These are phyloP conservation scores for Serripes groenlandicus DNA, from an alignment of 2,888 invertebrate species.

Conservation along the genomic window DNA sequence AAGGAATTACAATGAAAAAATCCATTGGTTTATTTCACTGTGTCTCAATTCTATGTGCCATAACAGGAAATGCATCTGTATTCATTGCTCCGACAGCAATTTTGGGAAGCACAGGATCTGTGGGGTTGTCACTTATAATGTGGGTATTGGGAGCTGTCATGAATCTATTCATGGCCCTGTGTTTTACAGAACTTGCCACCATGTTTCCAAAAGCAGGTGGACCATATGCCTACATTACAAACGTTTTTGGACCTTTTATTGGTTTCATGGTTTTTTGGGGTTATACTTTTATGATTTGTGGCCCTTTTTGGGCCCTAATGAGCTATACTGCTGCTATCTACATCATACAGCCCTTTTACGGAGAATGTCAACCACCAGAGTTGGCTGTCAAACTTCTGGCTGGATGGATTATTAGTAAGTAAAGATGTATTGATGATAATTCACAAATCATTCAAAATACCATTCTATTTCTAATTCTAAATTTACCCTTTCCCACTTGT, in stretches of 20 bases:
- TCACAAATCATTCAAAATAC: too few species aligned
- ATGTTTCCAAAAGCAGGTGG: slow-evolving; percentile 93
- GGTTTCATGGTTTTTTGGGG: slow-evolving; percentile 89
- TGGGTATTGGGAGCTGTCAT: slow-evolving; percentile 98
- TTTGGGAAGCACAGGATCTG: slow-evolving; percentile 93
- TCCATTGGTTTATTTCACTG: slow-evolving; percentile 78
- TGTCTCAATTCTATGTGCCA: slow-evolving; percentile 78
- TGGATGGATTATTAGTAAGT: slow-evolving; percentile 80
- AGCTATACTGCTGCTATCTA: slow-evolving; percentile 86
- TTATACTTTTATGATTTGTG: slow-evolving; percentile 80
- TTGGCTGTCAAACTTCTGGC: slow-evolving; percentile 76
- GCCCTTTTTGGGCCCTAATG: slow-evolving; percentile 86
- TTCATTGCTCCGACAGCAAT: slow-evolving; percentile 99
- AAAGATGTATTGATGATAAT: too few species aligned
- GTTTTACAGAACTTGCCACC: slow-evolving; percentile 93
- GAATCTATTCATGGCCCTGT: slow-evolving; percentile 88
- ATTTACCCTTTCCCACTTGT: too few species aligned
- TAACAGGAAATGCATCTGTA: slow-evolving; percentile 88
- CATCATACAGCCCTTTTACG: slow-evolving; percentile 79
- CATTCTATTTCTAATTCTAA: not conserved
- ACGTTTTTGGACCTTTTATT: slow-evolving; percentile 87
- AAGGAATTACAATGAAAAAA: slow-evolving; percentile 72
- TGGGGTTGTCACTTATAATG: slow-evolving; percentile 97
- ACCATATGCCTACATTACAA: slow-evolving; percentile 91
- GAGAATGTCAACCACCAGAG: slow-evolving; percentile 75